Conservation (phyloP, 30 jellyfish, hydroid and myxozoan species). For the Nemopilema nomurai region DNA sequence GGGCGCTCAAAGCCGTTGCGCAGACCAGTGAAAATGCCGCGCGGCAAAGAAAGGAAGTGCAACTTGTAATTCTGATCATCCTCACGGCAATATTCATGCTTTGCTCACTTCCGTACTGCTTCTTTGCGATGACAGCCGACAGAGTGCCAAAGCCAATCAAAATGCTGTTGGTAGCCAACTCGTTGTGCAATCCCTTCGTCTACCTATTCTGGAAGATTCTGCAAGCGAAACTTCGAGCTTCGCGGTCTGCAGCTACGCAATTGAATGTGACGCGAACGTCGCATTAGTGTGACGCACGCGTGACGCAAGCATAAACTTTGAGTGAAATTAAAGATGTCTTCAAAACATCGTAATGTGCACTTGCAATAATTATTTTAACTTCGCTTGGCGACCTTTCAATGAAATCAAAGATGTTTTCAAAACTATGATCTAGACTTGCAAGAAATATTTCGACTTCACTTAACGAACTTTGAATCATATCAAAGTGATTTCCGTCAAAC, state of each 20-base stretch:
- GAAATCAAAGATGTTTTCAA: too few relatives aligned
- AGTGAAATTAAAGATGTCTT: too few relatives aligned
- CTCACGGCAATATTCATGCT: neutral
- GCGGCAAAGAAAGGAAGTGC: neutral
- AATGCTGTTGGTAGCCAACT: neutral
- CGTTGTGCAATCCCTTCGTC: neutral
- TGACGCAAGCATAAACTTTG: too few relatives aligned
- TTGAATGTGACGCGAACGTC: neutral
- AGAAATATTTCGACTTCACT: too few relatives aligned
- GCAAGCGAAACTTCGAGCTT: neutral
- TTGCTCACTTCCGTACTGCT: neutral
- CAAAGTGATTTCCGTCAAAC: too few relatives aligned
- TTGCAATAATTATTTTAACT: too few relatives aligned
- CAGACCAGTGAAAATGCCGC: neutral
- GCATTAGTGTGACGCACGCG: neutral
- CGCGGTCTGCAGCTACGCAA: neutral
- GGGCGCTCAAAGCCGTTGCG: neutral
- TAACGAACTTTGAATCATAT: too few relatives aligned
- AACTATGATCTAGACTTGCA: too few relatives aligned
- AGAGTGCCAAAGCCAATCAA: neutral
- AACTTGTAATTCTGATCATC: neutral
- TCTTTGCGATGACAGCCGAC: neutral
- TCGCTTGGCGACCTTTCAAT: too few relatives aligned
- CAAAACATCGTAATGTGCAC: too few relatives aligned
- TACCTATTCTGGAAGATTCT: neutral